Base-by-base conservation (phyloP, 2,113 vertebrate species). In the Cinclus mexicanus region DNA sequence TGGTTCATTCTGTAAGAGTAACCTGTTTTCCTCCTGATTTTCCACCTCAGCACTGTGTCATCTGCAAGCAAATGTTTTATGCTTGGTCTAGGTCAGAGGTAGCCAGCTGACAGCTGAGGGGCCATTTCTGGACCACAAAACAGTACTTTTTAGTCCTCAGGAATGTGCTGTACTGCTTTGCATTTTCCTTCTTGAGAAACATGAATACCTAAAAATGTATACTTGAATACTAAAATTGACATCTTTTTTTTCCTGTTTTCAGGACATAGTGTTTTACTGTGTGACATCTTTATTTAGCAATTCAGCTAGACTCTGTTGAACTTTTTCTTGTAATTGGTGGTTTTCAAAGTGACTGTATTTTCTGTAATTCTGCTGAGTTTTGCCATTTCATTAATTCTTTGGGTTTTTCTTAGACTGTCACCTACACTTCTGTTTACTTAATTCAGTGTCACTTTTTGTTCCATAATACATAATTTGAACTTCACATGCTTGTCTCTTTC, bases 311-410 rank as follows among this genome's bases (percentile, higher is more conserved):
- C 55, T 35, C 22, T n/a, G 35, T 52, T 74, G 9, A 78, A 87
- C 56, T 35, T 69, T 31, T 88, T 65, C 83, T 80, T 81, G n/a
- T 70, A 81, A 89, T 42, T 60, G 26, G 52, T 87, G 35, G 37
- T 75, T 96, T 95, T 90, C 91, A 86, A 86, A 90, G 86, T 86
- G 3, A 89, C 80, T 80, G 2, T 20, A 2, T 88, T 92, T 88
- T 90, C 71, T 83, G 53, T 69, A 83, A 77, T 89, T 90, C 79
- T 95, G 71, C 67, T 88, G 86, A 56, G 41, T 65, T 35, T 69
- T 80, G 55, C 57, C 35, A 75, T 90, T 88, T 93, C 75, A 35
- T 82, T 94, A 33, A 71, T 90, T 90, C 60, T 75, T 82, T 55
- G n/a, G n/a, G 23, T 10, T 49, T 84, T 94, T 91, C 59, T 83